Conservation (phyloP, 2,888 invertebrate species). For the Aricia artaxerxes region DNA sequence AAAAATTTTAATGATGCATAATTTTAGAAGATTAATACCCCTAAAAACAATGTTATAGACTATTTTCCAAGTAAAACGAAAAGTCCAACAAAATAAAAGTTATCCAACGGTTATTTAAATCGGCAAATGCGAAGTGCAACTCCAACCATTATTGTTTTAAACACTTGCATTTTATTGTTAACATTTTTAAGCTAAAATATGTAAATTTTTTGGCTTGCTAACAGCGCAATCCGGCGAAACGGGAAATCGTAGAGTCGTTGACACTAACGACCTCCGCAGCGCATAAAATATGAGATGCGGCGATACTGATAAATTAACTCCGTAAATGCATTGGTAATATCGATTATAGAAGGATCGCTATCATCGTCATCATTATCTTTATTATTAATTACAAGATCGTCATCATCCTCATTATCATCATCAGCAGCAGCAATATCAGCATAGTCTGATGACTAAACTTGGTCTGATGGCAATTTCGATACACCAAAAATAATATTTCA, state of each 20-base stretch:
- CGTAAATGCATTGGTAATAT: background rate
- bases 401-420: too few relatives aligned
- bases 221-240: conserved; percentile 26
- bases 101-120: background rate
- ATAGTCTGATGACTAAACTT: too few relatives aligned
- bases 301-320: conserved; percentile 22
- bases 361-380: background rate
- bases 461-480: too few relatives aligned
- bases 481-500: too few relatives aligned
- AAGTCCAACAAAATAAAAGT: too few relatives aligned
- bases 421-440: too few relatives aligned
- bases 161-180: background rate
- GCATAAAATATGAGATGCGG: conserved; percentile 28
- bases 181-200: conserved; percentile 9
- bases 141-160: background rate
- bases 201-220: conserved; percentile 25
- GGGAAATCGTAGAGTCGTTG: conserved; percentile 26
- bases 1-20: too few relatives aligned
- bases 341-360: background rate
- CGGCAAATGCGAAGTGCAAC: background rate
- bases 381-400: too few relatives aligned
- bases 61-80: too few relatives aligned
- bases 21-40: too few relatives aligned
- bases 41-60: too few relatives aligned
- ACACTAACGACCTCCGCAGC: conserved; percentile 25